Percentiles rank a stretch among this genome's conserved stretches.
phyloP scores from a whole-genome alignment of 2,113 vertebrate genomes.

The Stegostoma tigrinum region DNA sequence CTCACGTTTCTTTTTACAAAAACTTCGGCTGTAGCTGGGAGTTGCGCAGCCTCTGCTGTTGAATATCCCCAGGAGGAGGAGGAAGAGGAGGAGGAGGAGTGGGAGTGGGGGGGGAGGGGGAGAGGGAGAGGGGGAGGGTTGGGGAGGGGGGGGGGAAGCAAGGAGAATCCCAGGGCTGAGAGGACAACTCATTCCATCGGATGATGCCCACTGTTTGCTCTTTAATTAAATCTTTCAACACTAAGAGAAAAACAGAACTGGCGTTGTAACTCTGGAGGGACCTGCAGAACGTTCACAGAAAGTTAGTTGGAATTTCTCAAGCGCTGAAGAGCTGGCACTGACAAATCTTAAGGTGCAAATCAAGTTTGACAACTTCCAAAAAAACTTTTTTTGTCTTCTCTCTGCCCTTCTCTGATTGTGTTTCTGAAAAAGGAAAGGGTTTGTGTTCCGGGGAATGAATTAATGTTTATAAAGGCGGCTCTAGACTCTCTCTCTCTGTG shows the following conservation, averaged over 20 bases:
- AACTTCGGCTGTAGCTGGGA: neutral
- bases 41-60: neutral
- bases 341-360: conserved; percentile 17
- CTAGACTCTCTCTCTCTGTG: too few relatives aligned
- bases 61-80: neutral
- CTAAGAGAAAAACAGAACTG: neutral
- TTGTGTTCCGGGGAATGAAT: neutral
- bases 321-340: neutral
- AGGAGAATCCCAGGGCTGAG: neutral
- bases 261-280: too few relatives aligned
- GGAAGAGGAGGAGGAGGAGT: too few relatives aligned
- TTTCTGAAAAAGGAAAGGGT: neutral
- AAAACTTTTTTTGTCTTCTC: neutral
- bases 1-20: neutral
- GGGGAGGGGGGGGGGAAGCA: neutral
- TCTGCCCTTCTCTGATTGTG: neutral
- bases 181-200: neutral
- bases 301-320: neutral
- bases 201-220: neutral
- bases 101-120: too few relatives aligned
- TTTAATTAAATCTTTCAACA: neutral
- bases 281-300: too few relatives aligned
- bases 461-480: too few relatives aligned
- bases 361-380: conserved; percentile 11
- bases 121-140: too few relatives aligned